phyloP scores from a whole-genome alignment of 2,888 invertebrate genomes.

The Pemphredon lugubris region DNA sequence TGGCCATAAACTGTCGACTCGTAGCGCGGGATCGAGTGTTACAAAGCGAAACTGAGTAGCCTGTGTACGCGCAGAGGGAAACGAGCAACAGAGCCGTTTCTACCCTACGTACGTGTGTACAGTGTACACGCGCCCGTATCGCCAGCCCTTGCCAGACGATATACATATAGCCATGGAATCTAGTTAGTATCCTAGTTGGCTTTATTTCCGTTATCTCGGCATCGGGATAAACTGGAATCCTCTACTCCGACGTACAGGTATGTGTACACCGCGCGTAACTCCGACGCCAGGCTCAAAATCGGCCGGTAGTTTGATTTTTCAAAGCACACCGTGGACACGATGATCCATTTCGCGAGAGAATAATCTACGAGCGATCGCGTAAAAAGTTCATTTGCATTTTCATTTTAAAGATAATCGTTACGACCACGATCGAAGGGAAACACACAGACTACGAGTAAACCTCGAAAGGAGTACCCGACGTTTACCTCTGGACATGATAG shows the following conservation, averaged over 20 bases:
- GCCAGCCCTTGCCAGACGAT: conserved; percentile 59
- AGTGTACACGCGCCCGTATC: conserved; percentile 48
- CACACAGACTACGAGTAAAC: too few species aligned
- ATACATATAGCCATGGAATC: conserved; percentile 66
- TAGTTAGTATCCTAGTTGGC: conserved; percentile 70
- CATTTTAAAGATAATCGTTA: too few species aligned
- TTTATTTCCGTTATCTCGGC: conserved; percentile 60
- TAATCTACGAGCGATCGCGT: too few species aligned
- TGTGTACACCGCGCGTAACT: too few species aligned
- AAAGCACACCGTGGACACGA: too few species aligned
- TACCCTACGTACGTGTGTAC: conserved; percentile 57
- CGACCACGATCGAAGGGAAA: too few species aligned
- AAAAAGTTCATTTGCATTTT: too few species aligned
- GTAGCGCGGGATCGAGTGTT: conserved; percentile 53
- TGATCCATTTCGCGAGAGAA: too few species aligned
- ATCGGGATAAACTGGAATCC: conserved; percentile 25
- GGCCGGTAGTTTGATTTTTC: too few species aligned
- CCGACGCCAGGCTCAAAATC: too few species aligned
- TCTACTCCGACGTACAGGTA: conserved; percentile 20
- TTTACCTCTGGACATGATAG: too few species aligned
- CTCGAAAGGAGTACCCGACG: too few species aligned
- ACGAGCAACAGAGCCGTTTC: conserved; percentile 53
- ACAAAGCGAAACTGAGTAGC: conserved; percentile 66
- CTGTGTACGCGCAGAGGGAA: conserved; percentile 60
- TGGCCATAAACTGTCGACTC: conserved; percentile 67